Base-by-base conservation (phyloP, 2,113 vertebrate species). In the Neomonachus schauinslandi region DNA sequence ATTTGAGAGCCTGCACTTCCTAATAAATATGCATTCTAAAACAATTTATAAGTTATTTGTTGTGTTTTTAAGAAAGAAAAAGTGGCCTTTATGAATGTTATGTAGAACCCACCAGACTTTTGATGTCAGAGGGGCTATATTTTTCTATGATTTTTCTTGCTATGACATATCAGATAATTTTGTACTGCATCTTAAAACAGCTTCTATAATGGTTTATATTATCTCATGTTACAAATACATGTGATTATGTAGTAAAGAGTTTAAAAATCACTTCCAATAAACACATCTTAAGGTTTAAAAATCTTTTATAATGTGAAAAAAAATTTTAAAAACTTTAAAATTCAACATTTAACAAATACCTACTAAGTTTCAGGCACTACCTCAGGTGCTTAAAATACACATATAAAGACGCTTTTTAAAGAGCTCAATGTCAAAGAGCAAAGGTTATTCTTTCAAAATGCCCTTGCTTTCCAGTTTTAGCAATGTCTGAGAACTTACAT, bases 41-140 rank as follows among this genome's bases (percentile, higher is more conserved):
- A 93, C 57, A 85, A 53, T 77, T 46, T 51, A 19, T 21, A 53
- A 79, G 76, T 51, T 46, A 28, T 77, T 31, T 79, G 28, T 21
- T 79, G 28, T 33, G 31, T 51, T 51, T 96, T 92, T 95, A 69
- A 95, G 49, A 89, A 89, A 81, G 65, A 81, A 74, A 95, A 76
- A 71, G 65, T 69, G 39, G 55, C 46, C 16, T n/a, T 79, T 28
- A 91, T 63, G 69, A 86, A 65, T 12, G 4, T 42, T 59, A 65
- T 31, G 10, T 74, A 59, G 53, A 92, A 57, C 4, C 16, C 9
- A 22, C 26, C 16, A 87, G 67, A 95, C 59, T 91, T 59, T 11
- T 55, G 67, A 67, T 86, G 65, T 85, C 28, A 57, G 24, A 83
- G 33, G 5, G 16, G 3, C 12, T 7, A 22, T 36, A 61, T 63